Evolutionary conservation across 2,797 vertebrate species (phyloP), one percentile per base, ranked within the genome.

Genomic region (Eleutherodactylus coqui): DNA sequence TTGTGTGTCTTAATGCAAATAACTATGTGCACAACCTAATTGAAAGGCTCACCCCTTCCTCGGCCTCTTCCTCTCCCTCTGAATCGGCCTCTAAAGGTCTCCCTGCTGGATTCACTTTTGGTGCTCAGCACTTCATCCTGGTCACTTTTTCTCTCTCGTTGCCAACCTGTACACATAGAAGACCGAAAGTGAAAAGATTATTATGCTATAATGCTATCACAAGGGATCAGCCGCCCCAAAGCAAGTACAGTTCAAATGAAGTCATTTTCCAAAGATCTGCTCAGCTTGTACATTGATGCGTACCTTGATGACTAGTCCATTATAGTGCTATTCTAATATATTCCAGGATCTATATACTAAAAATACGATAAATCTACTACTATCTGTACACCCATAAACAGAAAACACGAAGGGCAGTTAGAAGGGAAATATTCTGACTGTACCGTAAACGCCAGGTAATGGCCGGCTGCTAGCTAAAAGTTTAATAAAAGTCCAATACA

Each of bases 31-130:
- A 11, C 29, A 29, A 62, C 6, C 27, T 19, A 6, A 32, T 32
- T 13, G 17, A 10, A 67, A 34, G 0, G 8, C 5, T 96, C 91
- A 75, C 96, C 96, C 49, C 96, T 96, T 83, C 96, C 97, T 94
- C 97, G 93, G n/a, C 97, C 97, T 5, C 97, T 93, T 8, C 97
- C 96, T 0, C 96, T 91, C 0, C 96, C 96, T 0, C 96, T 91
- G 0, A 96, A 96, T 86, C 97, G 90, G 75, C 96, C 96, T 87
- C 96, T 92, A 17, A 94, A 92, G 70, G 91, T 91, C 16, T 95
- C 97, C 1, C 95, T 94, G 29, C 94, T 91, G 1, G 94, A 89
- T 29, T 98, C 97, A 0, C 96, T 97, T 85, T 95, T 94, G 75
- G 96, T 88, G 6, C 96, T 96, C 87, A 93, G 89, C 2, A 94